Percentiles rank a stretch among this genome's conserved stretches.
phyloP scores from a whole-genome alignment of 2,797 vertebrate genomes.

The Anguilla megastoma region DNA sequence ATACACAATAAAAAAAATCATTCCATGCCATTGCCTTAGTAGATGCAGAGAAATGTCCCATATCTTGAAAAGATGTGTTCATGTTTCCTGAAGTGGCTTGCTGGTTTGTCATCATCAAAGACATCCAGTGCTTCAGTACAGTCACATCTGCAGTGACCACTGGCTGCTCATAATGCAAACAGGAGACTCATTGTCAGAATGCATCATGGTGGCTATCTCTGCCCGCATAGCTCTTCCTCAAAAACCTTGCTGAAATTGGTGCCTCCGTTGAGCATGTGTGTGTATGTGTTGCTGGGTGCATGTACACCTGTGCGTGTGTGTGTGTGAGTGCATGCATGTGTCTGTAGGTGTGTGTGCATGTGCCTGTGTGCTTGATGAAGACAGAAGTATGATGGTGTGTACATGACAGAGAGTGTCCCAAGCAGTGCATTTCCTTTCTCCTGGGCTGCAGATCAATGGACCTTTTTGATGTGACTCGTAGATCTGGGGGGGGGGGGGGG shows the following conservation, averaged over 20 bases:
- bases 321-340: conserved; percentile 23
- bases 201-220: conserved; percentile 51
- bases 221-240: conserved; percentile 59
- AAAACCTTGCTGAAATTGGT: conserved; percentile 60
- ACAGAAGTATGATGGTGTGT: conserved; percentile 1
- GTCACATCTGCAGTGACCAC: conserved; percentile 58
- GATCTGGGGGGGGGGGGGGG: conserved; percentile 57
- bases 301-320: conserved; percentile 23
- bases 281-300: conserved; percentile 27
- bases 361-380: not conserved
- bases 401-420: conserved; percentile 70
- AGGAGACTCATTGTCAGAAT: conserved; percentile 47
- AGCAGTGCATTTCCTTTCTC: conserved; percentile 71
- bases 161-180: conserved; percentile 57
- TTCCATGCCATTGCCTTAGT: conserved; percentile 36
- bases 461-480: conserved; percentile 81
- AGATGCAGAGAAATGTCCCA: conserved; percentile 38
- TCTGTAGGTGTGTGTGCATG: conserved; percentile 26
- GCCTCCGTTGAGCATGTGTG: conserved; percentile 58
- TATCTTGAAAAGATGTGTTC: not conserved
- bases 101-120: conserved; percentile 66
- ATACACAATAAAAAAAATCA: conserved; percentile 28
- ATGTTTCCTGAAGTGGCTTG: conserved; percentile 55
- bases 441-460: conserved; percentile 83
- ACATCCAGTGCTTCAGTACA: conserved; percentile 54